Evolutionary conservation across 2,888 invertebrate genomes (phyloP).

Genomic region (Lithodes maja): DNA sequence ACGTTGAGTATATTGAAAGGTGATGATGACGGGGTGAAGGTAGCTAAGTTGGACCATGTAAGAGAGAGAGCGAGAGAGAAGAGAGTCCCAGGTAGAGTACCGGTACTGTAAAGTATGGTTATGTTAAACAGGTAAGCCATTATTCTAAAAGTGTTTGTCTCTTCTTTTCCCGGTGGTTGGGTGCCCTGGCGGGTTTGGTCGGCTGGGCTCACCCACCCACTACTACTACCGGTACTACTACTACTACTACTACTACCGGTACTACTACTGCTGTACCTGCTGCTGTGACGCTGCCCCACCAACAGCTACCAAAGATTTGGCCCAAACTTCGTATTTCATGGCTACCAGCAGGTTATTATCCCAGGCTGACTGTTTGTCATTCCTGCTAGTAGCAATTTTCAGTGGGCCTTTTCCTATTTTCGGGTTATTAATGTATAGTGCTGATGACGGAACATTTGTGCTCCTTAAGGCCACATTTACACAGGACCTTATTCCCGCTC

Average conservation of each 20-base stretch:
- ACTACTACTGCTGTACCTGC: constrained; percentile 49
- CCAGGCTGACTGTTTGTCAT: constrained; percentile 62
- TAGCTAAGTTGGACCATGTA: no score
- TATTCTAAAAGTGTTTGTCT: constrained; percentile 64
- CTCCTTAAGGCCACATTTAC: constrained; percentile 23
- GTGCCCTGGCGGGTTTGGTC: constrained; percentile 66
- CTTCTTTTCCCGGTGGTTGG: constrained; percentile 70
- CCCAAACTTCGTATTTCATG: constrained; percentile 98
- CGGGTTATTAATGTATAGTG: constrained; percentile 37
- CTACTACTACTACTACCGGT: no score
- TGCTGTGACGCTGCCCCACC: constrained; percentile 40
- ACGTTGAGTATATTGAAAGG: no score
- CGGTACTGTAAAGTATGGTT: neutral
- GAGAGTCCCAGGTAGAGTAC: constrained; percentile 2
- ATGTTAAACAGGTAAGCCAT: constrained; percentile 1
- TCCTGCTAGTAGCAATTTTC: constrained; percentile 61
- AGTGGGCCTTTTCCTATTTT: constrained; percentile 45
- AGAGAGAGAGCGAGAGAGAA: neutral
- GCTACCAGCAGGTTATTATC: constrained; percentile 90
- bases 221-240: neutral
- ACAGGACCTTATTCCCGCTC: no score
- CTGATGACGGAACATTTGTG: constrained; percentile 43
- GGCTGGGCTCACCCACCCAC: constrained; percentile 63
- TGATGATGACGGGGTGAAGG: no score
- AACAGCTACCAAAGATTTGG: constrained; percentile 94